Evolutionary conservation across 1,140 invertebrate species (phyloP).

Genomic region (Hycleus phaleratus): DNA sequence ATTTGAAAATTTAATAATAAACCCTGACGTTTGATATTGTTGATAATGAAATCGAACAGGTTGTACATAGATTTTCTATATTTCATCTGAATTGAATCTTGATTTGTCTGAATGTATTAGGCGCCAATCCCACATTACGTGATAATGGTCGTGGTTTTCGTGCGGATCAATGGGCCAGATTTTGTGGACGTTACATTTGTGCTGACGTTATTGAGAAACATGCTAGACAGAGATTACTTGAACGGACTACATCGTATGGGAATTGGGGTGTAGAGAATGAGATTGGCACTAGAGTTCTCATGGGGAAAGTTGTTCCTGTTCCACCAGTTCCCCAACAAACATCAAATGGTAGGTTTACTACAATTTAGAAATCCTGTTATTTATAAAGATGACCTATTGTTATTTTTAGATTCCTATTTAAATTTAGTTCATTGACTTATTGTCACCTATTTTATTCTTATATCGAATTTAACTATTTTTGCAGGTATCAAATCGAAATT

Average conservation of each 20-base stretch:
- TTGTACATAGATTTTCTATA: no score
- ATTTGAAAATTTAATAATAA: no score
- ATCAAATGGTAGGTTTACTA: conserved; percentile 23
- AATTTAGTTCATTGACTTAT: not conserved
- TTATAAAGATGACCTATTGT: no score
- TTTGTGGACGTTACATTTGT: conserved; percentile 65
- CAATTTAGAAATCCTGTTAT: no score
- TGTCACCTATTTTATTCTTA: not conserved
- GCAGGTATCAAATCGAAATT: conserved; percentile 45
- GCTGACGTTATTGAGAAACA: conserved; percentile 68
- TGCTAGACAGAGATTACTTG: conserved; percentile 49
- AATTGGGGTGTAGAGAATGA: conserved; percentile 53
- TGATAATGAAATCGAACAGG: no score
- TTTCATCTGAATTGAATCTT: no score
- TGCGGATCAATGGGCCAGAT: conserved; percentile 72
- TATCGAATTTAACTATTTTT: not conserved
- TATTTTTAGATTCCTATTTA: no score
- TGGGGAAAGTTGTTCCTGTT: conserved; percentile 44
- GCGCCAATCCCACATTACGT: conserved; percentile 63
- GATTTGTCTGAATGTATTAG: conserved; percentile 37
- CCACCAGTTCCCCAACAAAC: conserved; percentile 26
- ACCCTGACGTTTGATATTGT: no score
- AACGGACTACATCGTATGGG: conserved; percentile 49
- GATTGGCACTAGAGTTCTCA: conserved; percentile 43
- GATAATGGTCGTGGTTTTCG: conserved; percentile 62